A percentile compares a stretch with the other conserved stretches of the same genome.
These are phyloP conservation scores for Drosophila rhopaloa DNA, from an alignment of 1,140 invertebrate genomes.

Conservation along the genomic window DNA sequence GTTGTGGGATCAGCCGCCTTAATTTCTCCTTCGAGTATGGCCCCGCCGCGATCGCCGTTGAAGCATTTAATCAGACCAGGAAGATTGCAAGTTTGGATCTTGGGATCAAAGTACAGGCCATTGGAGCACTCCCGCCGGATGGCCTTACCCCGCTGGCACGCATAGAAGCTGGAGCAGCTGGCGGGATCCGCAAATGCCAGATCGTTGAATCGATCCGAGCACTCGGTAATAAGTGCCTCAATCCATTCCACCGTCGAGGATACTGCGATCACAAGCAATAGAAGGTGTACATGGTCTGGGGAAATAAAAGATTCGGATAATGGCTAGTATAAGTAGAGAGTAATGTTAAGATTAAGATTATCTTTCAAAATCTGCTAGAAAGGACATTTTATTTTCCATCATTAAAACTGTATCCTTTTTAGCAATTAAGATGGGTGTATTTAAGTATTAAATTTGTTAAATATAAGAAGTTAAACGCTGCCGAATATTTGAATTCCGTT, in stretches of 20 bases:
- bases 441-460: too few species aligned
- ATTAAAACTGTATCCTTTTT: too few species aligned
- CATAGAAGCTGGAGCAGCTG: conserved; percentile 58
- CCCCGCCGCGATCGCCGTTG: conserved; percentile 42
- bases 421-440: too few species aligned
- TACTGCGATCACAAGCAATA: conserved; percentile 49
- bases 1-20: too few species aligned
- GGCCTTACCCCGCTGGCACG: conserved; percentile 55
- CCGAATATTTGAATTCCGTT: too few species aligned
- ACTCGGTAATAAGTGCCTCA: conserved; percentile 31
- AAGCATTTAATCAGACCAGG: conserved; percentile 46
- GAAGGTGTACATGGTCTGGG: conserved; percentile 41
- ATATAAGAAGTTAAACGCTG: too few species aligned
- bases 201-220: conserved; percentile 43
- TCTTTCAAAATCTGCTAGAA: too few species aligned
- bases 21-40: too few species aligned
- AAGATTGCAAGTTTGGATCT: conserved; percentile 49
- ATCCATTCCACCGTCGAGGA: conserved; percentile 18
- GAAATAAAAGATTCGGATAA: not conserved
- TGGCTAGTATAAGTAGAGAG: too few species aligned
- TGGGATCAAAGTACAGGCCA: conserved; percentile 50
- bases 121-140: conserved; percentile 43
- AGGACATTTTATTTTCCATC: too few species aligned
- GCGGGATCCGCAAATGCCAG: conserved; percentile 51
- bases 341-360: too few species aligned